Evolutionary conservation across 2,888 invertebrate species (phyloP), one percentile per base, ranked within the genome.

Genomic region (Xestia ashworthii): DNA sequence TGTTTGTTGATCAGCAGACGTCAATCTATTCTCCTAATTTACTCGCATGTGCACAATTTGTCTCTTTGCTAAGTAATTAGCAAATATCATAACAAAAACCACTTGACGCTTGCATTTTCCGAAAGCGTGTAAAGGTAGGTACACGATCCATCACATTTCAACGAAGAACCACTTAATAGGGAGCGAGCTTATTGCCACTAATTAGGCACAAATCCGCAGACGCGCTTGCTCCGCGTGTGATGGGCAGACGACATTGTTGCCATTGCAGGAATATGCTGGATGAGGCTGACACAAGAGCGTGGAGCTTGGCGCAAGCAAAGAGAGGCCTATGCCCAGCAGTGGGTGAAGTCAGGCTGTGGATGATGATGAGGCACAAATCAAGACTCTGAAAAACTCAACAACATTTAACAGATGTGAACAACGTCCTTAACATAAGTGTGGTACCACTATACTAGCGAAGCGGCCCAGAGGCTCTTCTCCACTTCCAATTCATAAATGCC

Each of bases 1-100:
- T 78, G 16, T 71, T 80, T 72, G 22, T 80, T 80, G 6, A 50
- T 53, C 22, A 46, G 44, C n/a, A 1, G 32, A 77, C 71, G n/a
- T 38, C 16, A 50, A 50, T 60, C 32, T 44, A n/a, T 32, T 22
- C 46, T 46, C 46, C 12, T 60, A 74, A 44, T 55, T 73, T 12
- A 44, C 22, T 6, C 25, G 11, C 32, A 16, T 5, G n/a, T 11
- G 11, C 11, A n/a, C 19, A 14, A n/a, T n/a, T 14, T 9, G 14
- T 14, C 32, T n/a, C 8, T 50, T 44, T 50, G 25, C 3, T 19
- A 48, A 25, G 38, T 25, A 38, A 48, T 38, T 25, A 46, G 38
- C 3, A 60, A 74, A 46, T 74, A n/a, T 19, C 1, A 53, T 22
- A 5, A 55, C 16, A 46, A 16, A 44, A n/a, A 46, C n/a, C 3